These are phyloP conservation scores for Amblyraja radiata DNA, from an alignment of 2,797 vertebrate species.

Conservation along the genomic window DNA sequence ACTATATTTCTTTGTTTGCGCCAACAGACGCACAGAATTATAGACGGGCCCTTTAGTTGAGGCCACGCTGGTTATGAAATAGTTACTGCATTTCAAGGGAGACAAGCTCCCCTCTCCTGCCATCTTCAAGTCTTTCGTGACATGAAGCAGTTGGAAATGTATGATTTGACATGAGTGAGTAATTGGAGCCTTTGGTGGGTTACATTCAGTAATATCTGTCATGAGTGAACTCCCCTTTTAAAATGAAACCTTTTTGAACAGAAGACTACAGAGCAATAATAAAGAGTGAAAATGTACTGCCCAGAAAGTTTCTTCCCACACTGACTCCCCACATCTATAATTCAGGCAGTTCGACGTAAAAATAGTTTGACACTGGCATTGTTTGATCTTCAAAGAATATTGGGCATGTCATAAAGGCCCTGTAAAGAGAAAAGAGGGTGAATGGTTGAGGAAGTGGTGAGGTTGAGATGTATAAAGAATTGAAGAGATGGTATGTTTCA, in stretches of 20 bases:
- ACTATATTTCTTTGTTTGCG: background rate
- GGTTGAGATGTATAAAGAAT: background rate
- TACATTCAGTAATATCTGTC: background rate
- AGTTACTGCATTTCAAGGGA: background rate
- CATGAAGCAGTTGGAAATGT: background rate
- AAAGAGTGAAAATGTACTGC: background rate
- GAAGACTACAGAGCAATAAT: background rate
- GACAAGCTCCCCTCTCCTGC: background rate
- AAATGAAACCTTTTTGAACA: slow-evolving; percentile 9
- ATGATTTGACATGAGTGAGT: background rate
- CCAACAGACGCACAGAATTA: background rate
- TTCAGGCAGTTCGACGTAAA: no score
- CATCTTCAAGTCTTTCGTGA: background rate
- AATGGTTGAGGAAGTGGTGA: no score
- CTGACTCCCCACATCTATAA: no score
- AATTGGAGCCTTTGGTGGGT: background rate
- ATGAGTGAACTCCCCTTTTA: background rate
- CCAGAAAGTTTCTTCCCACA: background rate
- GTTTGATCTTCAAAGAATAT: background rate
- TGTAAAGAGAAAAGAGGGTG: background rate
- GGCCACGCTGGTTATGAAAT: background rate
- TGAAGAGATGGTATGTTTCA: no score
- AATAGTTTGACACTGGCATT: no score
- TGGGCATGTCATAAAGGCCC: background rate
- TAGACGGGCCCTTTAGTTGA: background rate